Evolutionary conservation across 2,113 vertebrate species (phyloP).

Genomic region (Melanerpes formicivorus): DNA sequence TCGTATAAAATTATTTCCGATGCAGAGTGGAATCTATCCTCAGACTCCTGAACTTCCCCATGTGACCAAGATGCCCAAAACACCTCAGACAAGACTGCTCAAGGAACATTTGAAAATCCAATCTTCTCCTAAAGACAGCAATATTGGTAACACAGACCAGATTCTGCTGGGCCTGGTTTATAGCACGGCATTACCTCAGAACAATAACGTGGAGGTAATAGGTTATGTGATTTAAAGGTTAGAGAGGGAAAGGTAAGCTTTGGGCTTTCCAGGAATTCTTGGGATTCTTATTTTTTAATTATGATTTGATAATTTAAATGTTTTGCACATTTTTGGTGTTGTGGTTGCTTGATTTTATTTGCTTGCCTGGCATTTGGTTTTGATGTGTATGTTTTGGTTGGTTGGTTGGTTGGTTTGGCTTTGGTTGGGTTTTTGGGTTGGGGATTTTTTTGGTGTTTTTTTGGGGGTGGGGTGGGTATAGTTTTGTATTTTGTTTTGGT

Average conservation of each 20-base stretch:
- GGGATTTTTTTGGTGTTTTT: no score
- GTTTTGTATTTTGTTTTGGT: background rate
- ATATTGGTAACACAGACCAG: background rate
- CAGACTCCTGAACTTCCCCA: background rate
- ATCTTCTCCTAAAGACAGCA: background rate
- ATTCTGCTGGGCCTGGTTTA: constrained; percentile 17
- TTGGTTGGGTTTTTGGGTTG: no score
- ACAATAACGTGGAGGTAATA: constrained; percentile 6
- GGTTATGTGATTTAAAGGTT: background rate
- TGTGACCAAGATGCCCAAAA: background rate
- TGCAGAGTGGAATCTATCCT: background rate
- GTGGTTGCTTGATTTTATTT: no score
- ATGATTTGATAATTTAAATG: no score
- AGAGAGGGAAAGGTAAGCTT: background rate
- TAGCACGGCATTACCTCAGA: constrained; percentile 23
- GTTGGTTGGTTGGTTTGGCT: background rate
- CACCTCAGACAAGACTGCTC: background rate
- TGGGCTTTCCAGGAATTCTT: background rate
- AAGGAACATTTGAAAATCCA: background rate
- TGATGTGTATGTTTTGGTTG: background rate
- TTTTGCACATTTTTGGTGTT: no score
- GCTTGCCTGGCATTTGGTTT: no score
- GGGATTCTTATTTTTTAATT: background rate
- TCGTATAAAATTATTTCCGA: background rate
- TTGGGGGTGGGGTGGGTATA: no score